Conservation (phyloP, 2,113 vertebrate genomes). For the Phaethornis superciliosus region DNA sequence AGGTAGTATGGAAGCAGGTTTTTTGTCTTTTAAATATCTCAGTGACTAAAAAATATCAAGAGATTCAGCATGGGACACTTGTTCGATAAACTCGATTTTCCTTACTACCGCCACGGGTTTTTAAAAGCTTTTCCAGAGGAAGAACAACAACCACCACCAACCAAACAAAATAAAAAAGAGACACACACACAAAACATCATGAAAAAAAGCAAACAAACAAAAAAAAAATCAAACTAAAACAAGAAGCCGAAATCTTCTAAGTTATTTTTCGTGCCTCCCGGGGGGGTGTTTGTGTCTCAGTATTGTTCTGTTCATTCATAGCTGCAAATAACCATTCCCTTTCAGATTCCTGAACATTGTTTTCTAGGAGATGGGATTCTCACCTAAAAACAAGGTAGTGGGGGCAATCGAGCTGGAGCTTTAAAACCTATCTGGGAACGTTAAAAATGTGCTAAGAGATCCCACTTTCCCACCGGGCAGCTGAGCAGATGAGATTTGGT, state of each 20-base stretch:
- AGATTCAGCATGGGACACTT: background rate
- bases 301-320: background rate
- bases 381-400: background rate
- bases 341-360: background rate
- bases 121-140: background rate
- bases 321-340: background rate
- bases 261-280: background rate
- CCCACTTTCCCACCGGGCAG: background rate
- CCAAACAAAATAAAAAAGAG: no score
- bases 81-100: background rate
- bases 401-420: background rate
- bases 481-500: background rate
- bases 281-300: background rate
- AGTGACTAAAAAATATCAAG: background rate
- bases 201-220: no score
- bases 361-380: background rate
- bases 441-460: background rate
- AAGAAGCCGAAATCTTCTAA: background rate
- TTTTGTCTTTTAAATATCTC: background rate
- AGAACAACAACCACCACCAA: background rate
- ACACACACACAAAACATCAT: no score
- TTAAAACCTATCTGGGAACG: background rate
- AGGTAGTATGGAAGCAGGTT: background rate
- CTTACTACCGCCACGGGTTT: background rate
- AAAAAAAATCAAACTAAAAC: no score